These are phyloP conservation scores for Prietella phreatophila DNA, from an alignment of 2,113 vertebrate genomes.

Conservation along the genomic window DNA sequence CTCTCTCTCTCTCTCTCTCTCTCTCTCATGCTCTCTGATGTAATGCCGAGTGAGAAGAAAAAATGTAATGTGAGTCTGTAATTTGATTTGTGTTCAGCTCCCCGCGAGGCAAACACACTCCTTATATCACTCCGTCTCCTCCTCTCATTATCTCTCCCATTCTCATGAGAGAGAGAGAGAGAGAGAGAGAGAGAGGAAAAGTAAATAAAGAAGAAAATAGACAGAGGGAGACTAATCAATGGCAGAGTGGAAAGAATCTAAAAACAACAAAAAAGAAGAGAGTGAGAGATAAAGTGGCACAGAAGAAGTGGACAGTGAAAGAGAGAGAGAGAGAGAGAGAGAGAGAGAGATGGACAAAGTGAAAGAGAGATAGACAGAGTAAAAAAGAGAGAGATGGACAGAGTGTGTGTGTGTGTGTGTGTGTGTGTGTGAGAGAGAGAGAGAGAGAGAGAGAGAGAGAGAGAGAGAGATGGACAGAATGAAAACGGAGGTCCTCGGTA, in stretches of 20 bases:
- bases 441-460: not conserved
- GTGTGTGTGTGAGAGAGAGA: not conserved
- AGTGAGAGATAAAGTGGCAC: not conserved
- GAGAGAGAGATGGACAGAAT: not conserved
- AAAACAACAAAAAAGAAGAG: not conserved
- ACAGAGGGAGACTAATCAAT: not conserved
- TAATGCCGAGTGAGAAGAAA: conserved; percentile 11
- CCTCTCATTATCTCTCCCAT: conserved; percentile 1
- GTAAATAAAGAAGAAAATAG: not conserved
- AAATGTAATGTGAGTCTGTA: conserved; percentile 13
- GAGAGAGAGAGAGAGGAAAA: not conserved
- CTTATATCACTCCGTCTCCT: conserved; percentile 14
- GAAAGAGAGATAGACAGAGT: not conserved
- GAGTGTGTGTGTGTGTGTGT: not conserved
- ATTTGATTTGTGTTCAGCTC: conserved; percentile 19
- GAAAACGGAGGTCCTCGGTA: not conserved
- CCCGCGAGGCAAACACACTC: not conserved
- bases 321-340: not conserved
- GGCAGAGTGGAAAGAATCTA: not conserved
- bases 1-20: not conserved
- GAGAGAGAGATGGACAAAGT: not conserved
- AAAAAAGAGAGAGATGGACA: not conserved
- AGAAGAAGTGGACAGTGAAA: not conserved
- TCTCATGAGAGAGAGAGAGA: not conserved
- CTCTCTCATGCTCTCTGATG: not conserved